Evolutionary conservation across 2,888 invertebrate genomes (phyloP).

Genomic region (Reticulitermes lucifugus): DNA sequence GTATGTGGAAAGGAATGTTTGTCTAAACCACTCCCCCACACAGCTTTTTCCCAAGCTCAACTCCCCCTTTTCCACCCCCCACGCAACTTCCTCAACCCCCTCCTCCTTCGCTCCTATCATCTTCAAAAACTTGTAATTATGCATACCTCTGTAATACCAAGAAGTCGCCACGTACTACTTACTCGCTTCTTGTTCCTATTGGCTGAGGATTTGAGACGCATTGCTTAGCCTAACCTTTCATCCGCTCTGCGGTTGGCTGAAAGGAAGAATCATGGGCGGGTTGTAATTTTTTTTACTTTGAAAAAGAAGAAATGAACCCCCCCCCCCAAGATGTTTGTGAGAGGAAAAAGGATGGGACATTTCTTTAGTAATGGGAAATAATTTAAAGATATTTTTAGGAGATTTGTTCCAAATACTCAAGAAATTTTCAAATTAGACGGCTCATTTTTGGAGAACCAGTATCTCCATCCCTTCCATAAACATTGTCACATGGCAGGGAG

Average conservation of each 20-base stretch:
- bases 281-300: slow-evolving; percentile 14
- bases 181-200: background rate
- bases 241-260: slow-evolving; percentile 21
- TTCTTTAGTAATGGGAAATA: slow-evolving; percentile 29
- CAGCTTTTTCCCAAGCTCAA: slow-evolving; percentile 10
- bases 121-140: slow-evolving; percentile 33
- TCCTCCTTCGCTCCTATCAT: background rate
- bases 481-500: too few species aligned
- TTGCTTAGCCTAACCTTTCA: slow-evolving; percentile 20
- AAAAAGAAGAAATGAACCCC: slow-evolving; percentile 3
- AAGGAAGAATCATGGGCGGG: slow-evolving; percentile 32
- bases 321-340: background rate
- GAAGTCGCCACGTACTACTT: background rate
- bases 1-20: slow-evolving; percentile 40
- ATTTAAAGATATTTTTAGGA: background rate
- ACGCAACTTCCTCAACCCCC: background rate
- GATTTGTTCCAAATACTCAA: background rate
- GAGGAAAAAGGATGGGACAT: background rate
- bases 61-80: background rate
- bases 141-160: slow-evolving; percentile 30
- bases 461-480: background rate
- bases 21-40: slow-evolving; percentile 41
- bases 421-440: background rate
- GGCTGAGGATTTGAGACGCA: slow-evolving; percentile 13
- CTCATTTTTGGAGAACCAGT: background rate